Percentiles rank a stretch among this genome's conserved stretches.
phyloP scores from a whole-genome alignment of 2,888 invertebrate genomes.

The Fabriciana adippe region DNA sequence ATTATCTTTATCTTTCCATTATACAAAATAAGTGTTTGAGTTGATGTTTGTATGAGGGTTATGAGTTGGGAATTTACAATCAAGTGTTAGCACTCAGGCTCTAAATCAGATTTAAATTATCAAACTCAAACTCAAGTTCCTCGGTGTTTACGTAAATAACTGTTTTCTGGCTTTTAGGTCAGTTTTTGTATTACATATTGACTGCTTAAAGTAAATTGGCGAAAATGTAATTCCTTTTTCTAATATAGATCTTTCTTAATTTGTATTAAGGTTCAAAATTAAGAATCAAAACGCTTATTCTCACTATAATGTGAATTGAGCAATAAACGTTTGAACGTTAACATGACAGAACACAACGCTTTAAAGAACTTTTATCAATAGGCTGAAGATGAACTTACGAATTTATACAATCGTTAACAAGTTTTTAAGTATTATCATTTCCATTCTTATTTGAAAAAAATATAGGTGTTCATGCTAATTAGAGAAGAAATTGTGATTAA shows the following conservation, averaged over 20 bases:
- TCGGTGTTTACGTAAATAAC: constrained; percentile 25
- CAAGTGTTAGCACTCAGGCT: not conserved
- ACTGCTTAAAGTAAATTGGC: constrained; percentile 18
- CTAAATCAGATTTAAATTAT: not conserved
- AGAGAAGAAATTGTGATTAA: too few relatives aligned
- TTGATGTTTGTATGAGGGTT: too few relatives aligned
- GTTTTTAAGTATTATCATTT: too few relatives aligned
- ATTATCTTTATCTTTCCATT: too few relatives aligned
- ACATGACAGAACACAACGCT: constrained; percentile 26
- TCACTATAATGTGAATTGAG: constrained; percentile 41
- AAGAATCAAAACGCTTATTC: constrained; percentile 14
- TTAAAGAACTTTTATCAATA: not conserved
- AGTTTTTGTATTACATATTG: constrained; percentile 37
- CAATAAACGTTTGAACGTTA: constrained; percentile 42
- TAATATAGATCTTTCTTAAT: constrained; percentile 24
- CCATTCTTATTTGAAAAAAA: too few relatives aligned
- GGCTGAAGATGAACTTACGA: not conserved
- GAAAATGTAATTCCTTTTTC: not conserved
- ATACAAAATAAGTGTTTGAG: too few relatives aligned
- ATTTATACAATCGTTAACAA: too few relatives aligned
- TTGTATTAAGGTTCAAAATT: constrained; percentile 21
- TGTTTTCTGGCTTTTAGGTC: constrained; percentile 37
- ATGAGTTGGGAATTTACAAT: not conserved
- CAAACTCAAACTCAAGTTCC: not conserved
- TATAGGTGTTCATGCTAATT: too few relatives aligned